Evolutionary conservation across 2,888 invertebrate genomes (phyloP).

Genomic region (Lacanobia oleracea): DNA sequence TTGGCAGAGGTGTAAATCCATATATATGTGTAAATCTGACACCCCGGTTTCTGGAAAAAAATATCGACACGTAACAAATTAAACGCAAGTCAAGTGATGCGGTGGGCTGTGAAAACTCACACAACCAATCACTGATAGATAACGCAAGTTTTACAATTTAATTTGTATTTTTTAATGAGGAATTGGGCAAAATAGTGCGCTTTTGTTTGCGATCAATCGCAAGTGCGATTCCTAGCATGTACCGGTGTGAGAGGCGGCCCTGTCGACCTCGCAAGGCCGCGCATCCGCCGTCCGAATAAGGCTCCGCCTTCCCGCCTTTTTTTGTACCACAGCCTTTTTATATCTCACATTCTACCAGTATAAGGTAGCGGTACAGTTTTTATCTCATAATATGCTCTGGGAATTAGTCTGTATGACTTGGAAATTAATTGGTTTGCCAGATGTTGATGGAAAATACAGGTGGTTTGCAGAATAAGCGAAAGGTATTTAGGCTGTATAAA

Average conservation of each 20-base stretch:
- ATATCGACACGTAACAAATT: too few relatives aligned
- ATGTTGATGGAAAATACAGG: conserved; percentile 7
- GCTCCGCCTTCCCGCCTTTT: conserved; percentile 48
- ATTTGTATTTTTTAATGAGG: too few relatives aligned
- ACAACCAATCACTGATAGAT: too few relatives aligned
- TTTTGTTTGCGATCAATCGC: too few relatives aligned
- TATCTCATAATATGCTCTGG: conserved; percentile 38
- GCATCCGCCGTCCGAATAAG: conserved; percentile 70
- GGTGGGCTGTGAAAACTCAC: too few relatives aligned
- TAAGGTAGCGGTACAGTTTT: conserved; percentile 59
- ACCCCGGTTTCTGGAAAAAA: too few relatives aligned
- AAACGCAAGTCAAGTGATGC: too few relatives aligned
- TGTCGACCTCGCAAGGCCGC: conserved; percentile 84
- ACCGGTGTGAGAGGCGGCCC: conserved; percentile 72
- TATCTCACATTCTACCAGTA: conserved; percentile 63
- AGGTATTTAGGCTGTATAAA: too few relatives aligned
- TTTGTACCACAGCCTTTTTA: conserved; percentile 63
- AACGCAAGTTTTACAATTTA: too few relatives aligned
- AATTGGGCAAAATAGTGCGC: too few relatives aligned
- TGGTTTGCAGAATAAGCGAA: background rate
- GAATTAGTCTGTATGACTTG: conserved; percentile 29
- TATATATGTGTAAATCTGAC: too few relatives aligned
- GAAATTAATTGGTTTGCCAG: conserved; percentile 34
- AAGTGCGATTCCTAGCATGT: background rate
- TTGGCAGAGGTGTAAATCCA: too few relatives aligned